phyloP scores from a whole-genome alignment of 2,113 vertebrate species.

The Zosterops pallidus region DNA sequence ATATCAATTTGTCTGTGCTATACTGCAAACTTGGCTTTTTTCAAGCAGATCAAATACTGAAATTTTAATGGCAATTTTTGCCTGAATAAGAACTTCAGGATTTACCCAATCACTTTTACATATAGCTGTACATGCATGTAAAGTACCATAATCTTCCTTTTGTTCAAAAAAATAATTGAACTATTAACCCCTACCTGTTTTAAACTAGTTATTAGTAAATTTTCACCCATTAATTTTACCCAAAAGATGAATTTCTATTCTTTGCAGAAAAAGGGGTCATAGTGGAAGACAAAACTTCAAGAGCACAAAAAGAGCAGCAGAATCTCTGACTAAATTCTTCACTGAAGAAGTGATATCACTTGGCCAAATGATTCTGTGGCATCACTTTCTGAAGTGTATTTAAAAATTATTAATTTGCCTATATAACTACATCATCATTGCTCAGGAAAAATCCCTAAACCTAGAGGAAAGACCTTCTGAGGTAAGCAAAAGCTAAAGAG shows the following conservation, averaged over 20 bases:
- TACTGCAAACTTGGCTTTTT: background rate
- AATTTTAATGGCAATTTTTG: background rate
- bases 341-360: background rate
- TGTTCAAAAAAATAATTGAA: background rate
- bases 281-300: background rate
- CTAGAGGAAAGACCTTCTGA: slow-evolving; percentile 16
- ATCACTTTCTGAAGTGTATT: slow-evolving; percentile 32
- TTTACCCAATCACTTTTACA: background rate
- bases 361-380: slow-evolving; percentile 12
- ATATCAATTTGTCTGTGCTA: background rate
- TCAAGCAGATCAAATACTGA: background rate
- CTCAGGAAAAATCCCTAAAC: slow-evolving; percentile 24
- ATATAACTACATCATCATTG: background rate
- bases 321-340: background rate
- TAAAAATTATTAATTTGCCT: slow-evolving; percentile 44
- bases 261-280: background rate
- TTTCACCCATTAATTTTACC: slow-evolving; percentile 1
- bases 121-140: background rate
- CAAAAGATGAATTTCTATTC: background rate
- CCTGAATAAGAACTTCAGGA: background rate
- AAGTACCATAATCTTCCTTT: background rate
- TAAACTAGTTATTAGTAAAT: background rate
- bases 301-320: background rate
- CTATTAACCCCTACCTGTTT: background rate
- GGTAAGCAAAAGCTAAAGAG: slow-evolving; percentile 10